Percentiles rank a stretch among this genome's conserved stretches.
phyloP scores from a whole-genome alignment of 2,888 invertebrate species.

The Agonum fuliginosum region DNA sequence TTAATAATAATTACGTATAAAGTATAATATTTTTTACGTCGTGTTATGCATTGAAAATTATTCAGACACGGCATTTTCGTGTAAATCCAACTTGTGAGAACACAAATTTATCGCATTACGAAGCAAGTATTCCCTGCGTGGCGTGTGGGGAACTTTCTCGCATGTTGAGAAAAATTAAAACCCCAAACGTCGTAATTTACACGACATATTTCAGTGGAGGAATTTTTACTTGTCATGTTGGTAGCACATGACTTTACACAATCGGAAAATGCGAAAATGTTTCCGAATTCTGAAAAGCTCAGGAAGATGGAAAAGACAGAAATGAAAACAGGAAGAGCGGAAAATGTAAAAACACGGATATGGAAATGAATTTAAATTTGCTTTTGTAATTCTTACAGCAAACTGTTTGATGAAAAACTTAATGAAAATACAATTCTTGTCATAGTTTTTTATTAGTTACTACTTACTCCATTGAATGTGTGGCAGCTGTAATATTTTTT shows the following conservation, averaged over 20 bases:
- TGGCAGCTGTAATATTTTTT: no score
- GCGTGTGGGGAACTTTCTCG: constrained; percentile 41
- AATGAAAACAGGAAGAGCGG: not conserved
- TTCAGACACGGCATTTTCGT: constrained; percentile 30
- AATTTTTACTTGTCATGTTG: constrained; percentile 46
- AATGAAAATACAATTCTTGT: no score
- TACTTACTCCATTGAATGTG: no score
- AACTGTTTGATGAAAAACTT: no score
- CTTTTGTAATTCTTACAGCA: no score
- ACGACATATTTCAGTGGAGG: constrained; percentile 47
- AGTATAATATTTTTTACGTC: constrained; percentile 21
- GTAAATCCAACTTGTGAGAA: constrained; percentile 3
- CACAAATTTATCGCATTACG: constrained; percentile 2
- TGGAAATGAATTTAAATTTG: constrained; percentile 27
- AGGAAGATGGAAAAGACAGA: constrained; percentile 9
- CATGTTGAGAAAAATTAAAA: constrained; percentile 51
- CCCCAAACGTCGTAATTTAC: constrained; percentile 54
- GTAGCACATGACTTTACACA: constrained; percentile 31
- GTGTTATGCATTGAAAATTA: constrained; percentile 23
- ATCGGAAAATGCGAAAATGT: constrained; percentile 22
- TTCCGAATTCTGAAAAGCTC: not conserved
- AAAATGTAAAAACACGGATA: no score
- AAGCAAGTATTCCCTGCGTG: not conserved
- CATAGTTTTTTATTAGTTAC: no score
- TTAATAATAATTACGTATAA: constrained; percentile 37